Evolutionary conservation across 2,888 invertebrate genomes (phyloP).

Genomic region (Callimorpha dominula): DNA sequence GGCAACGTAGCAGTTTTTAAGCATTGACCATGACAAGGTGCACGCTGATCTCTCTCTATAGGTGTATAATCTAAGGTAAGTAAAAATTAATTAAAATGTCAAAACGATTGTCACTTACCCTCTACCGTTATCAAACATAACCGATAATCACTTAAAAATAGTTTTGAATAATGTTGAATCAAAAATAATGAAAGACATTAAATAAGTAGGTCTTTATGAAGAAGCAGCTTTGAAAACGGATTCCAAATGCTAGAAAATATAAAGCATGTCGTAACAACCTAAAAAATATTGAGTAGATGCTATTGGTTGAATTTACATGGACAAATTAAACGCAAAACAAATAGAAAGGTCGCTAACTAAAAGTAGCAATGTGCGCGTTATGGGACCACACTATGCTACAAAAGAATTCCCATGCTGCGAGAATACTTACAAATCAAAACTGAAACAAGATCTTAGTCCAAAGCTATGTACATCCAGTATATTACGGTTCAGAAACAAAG

Average conservation of each 20-base stretch:
- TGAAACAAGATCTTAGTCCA: conserved; percentile 68
- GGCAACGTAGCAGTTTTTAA: too few species aligned
- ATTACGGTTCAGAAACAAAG: conserved; percentile 52
- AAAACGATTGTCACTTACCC: too few species aligned
- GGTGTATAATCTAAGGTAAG: too few species aligned
- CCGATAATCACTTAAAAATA: too few species aligned
- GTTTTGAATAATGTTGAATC: too few species aligned
- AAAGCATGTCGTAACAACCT: neutral
- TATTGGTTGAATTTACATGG: neutral
- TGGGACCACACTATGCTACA: conserved; percentile 9
- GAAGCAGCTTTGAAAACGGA: too few species aligned
- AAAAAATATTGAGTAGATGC: neutral
- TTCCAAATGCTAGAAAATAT: neutral
- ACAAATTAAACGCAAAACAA: neutral
- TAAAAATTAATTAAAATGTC: too few species aligned
- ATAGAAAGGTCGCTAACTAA: neutral
- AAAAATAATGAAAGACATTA: too few species aligned
- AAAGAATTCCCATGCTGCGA: conserved; percentile 68
- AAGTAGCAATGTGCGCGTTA: neutral
- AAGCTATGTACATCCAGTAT: conserved; percentile 67
- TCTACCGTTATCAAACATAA: too few species aligned
- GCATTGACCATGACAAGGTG: too few species aligned
- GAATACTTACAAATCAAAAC: conserved; percentile 61
- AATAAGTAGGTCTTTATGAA: too few species aligned
- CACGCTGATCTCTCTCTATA: too few species aligned